Conservation (phyloP, 2,888 invertebrate species). For the Metacarcinus magister region DNA sequence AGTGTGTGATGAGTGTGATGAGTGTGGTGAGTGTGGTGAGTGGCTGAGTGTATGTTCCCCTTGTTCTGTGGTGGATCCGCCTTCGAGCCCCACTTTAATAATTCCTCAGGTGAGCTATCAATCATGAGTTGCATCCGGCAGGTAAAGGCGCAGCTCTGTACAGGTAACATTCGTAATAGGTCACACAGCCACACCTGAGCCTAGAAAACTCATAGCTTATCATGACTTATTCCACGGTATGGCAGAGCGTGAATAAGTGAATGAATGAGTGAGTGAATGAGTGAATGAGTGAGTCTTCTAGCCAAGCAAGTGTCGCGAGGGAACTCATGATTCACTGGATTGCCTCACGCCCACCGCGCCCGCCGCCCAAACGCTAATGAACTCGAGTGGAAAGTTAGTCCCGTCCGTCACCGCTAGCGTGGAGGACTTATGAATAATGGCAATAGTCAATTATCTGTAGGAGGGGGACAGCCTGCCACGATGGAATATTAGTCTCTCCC, state of each 20-base stretch:
- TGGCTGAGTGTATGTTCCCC: too few species aligned
- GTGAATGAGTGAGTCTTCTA: neutral
- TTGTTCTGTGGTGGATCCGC: too few species aligned
- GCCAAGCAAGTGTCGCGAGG: neutral
- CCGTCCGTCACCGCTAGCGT: neutral
- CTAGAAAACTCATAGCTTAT: neutral
- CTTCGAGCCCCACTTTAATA: too few species aligned
- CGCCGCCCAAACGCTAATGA: neutral
- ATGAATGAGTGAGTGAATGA: neutral
- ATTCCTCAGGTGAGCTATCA: neutral
- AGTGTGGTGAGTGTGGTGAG: too few species aligned
- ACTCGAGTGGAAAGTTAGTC: neutral
- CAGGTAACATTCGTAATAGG: neutral
- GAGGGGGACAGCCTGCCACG: neutral
- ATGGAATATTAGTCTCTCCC: neutral
- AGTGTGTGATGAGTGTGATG: too few species aligned
- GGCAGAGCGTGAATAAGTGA: neutral
- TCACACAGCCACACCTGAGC: neutral
- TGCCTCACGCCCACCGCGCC: neutral
- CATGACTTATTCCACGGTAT: neutral
- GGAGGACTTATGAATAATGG: neutral
- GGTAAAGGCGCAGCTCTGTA: neutral
- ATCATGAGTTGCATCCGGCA: neutral
- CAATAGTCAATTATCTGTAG: neutral
- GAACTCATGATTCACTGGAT: neutral